Evolutionary conservation across 2,888 invertebrate species (phyloP), one percentile per base, ranked within the genome.

Genomic region (Himalopsyche anomala): DNA sequence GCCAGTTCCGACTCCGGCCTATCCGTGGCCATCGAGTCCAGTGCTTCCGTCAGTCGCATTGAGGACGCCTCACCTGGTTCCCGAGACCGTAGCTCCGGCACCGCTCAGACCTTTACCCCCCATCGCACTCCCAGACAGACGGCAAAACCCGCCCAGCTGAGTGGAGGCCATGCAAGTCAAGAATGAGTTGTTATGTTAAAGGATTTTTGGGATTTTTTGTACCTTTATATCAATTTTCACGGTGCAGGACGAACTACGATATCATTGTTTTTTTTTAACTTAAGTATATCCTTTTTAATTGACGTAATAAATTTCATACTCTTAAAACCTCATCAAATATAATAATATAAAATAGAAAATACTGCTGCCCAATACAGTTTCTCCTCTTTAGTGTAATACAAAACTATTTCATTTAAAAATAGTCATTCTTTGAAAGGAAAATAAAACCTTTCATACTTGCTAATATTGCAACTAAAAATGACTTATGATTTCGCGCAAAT

Each of bases 11-110:
- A 90, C 95, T 89, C 93, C 94, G 89, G 94, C 95, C 89, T 96
- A 96, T 91, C 96, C 96, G 87, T 97, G 97, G 97, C 96, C 97
- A 89, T 95, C 95, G 88, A 96, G 96, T 91, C 95, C 96, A 89
- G 94, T 96, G 89, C 93, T 96, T 90, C 96, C 96, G 89, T 95
- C 96, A 86, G 94, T 95, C 89, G 94, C 94, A 89, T 95, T 95
- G 89, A 93, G 96, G 90, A 95, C 96, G 89, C 94, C 95, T 88
- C 96, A 96, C 91, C 94, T 96, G 87, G 95, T 96, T 89, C 95
- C 96, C 80, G 96, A 96, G 91, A 95, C 95, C 89, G 91, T 92
- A 11, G 89, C 90, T n/a, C 90, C 91, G 38, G 90, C 93, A 89
- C 92, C 93, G 88, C 94, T 94, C 88, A 92, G 91, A 86, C 91